Evolutionary conservation across 2,797 vertebrate species (phyloP).

Genomic region (Cossypha niveicapilla): DNA sequence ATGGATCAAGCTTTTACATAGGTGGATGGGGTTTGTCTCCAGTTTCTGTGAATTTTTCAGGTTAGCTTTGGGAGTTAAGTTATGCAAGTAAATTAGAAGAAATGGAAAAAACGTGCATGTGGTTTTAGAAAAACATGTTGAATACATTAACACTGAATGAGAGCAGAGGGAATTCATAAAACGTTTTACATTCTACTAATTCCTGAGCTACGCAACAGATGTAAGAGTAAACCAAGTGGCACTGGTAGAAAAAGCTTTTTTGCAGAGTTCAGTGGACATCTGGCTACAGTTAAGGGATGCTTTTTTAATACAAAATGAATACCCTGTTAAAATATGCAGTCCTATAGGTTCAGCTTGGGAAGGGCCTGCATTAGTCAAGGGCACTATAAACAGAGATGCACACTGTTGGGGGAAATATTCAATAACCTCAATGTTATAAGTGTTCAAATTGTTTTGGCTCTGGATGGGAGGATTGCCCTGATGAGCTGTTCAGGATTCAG

Average conservation of each 20-base stretch:
- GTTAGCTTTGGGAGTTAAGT: conserved; percentile 16
- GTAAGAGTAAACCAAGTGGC: conserved; percentile 61
- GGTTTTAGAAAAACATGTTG: conserved; percentile 33
- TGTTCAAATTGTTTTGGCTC: neutral
- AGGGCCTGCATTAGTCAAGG: neutral
- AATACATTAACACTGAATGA: conserved; percentile 48
- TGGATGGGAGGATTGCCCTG: neutral
- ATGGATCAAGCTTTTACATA: neutral
- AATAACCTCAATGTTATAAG: neutral
- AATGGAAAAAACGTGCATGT: neutral
- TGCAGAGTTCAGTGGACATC: conserved; percentile 52
- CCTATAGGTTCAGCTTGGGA: conserved; percentile 32
- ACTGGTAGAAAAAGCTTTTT: conserved; percentile 39
- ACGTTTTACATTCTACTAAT: conserved; percentile 59
- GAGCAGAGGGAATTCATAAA: conserved; percentile 57
- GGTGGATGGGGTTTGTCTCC: neutral
- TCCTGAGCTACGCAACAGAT: conserved; percentile 56
- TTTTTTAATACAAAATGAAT: conserved; percentile 47
- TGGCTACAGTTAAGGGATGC: conserved; percentile 61
- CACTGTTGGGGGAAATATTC: conserved; percentile 7
- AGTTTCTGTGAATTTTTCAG: neutral
- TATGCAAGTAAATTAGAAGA: conserved; percentile 59
- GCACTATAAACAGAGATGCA: neutral
- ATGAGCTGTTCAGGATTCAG: neutral
- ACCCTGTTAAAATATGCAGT: conserved; percentile 37